Evolutionary conservation across 2,888 invertebrate genomes (phyloP), one percentile per base, ranked within the genome.

Genomic region (Lissonota sp.): DNA sequence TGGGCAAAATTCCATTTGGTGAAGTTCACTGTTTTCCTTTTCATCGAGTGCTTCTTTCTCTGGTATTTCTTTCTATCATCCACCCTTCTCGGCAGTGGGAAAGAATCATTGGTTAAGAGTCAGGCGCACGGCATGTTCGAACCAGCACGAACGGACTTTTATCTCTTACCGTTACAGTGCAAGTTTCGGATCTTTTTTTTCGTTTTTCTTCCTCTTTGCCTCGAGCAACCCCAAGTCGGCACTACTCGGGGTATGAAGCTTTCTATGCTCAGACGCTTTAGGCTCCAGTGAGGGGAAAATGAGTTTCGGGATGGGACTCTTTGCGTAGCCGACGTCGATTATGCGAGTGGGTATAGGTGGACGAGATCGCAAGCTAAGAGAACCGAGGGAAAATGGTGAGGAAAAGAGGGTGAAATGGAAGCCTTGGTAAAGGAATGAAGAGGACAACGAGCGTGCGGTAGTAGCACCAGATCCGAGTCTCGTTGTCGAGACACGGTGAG

Each of bases 1-100:
- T 55, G 73, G 71, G 58, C 70, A 73, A 69, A 79, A 82, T 81
- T 81, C 71, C 79, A 79, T 77, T 79, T 79, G 66, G 64, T 62
- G 66, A 77, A 63, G 44, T 74, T 70, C 70, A 55, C 70, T 46
- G 63, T 53, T 71, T 70, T 80, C 67, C 69, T 71, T 51, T 58
- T 51, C 51, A 37, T 67, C 76, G 44, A 58, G 14, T 26, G 46
- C 51, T 14, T 71, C 63, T 64, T 46, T 42, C 60, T 69, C 66
- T 73, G 58, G 53, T 49, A 10, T 40, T 57, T 42, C 42, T 42
- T 74, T 40, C 40, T 58, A 42, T n/a, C 42, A 37, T 42, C 66
- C 57, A 66, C 58, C 60, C 69, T 64, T 63, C 70, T 66, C 53
- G 12, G 14, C 14, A 6, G 14, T 14, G 14, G 14, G 4, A 16